Base-by-base conservation (phyloP, 2,888 invertebrate genomes). In the Platycheirus rosarum region DNA sequence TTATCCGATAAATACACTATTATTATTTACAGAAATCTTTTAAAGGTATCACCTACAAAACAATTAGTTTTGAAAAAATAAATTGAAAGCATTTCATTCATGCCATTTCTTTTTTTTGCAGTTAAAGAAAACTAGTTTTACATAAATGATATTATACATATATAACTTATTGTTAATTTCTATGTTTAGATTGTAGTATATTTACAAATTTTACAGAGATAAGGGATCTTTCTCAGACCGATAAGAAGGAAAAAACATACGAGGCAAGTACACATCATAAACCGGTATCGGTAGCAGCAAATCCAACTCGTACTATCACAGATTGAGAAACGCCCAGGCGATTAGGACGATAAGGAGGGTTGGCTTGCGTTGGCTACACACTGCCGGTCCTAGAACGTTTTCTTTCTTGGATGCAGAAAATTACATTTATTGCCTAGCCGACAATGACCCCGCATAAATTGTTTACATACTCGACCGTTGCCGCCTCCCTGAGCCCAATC, bases 391-490 rank as follows among this genome's bases (percentile, higher is more conserved):
- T 90, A 89, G 86, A 89, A 86, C 49, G 88, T 86, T 78, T 89
- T 89, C 55, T 88, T 88, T 70, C 88, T 88, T 2, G 95, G 95
- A 92, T 97, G 97, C 85, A 96, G 91, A 89, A 95, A 97, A 65
- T 94, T 93, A 91, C 97, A 97, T 86, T 94, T 94, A 86, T 95
- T 95, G 68, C 95, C 96, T 88, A 95, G 93, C 60, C 95, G 92
- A 91, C 97, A 97, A 79, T 93, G 95, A 0, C 97, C 97, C 86
- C 94, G 94, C 88, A 95, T 94, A 87, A 95, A 95, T 88, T 95
- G 95, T 88, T 95, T 94, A 88, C 97, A 97, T 11, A 94, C 91
- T 55, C 92, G 91, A 87, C 85, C 87, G 49, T 85, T 87, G 44
- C 84, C 80, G 51, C 91, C 90, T 51, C 87, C 87, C 14, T 76